Base-by-base conservation (phyloP, 2,113 vertebrate species). In the Noturus placidus region DNA sequence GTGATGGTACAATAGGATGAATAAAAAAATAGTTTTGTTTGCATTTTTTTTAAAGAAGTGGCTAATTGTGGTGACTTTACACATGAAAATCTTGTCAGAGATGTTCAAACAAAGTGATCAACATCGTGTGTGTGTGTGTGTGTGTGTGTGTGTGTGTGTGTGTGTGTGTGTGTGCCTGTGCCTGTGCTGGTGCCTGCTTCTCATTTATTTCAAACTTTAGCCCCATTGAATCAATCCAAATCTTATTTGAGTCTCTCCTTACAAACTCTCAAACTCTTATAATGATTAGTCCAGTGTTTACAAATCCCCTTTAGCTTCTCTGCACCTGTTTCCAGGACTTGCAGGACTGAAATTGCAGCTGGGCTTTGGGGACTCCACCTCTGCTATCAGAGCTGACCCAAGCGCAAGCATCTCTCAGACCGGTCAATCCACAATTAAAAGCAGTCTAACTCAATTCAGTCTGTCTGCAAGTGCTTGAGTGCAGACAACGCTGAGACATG, bases 351-450 rank as follows among this genome's bases (percentile, higher is more conserved):
- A 93, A 94, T 94, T 95, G 92, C 93, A 81, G 90, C 91, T 93
- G 93, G 94, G 93, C 92, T 92, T 92, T 91, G 86, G 94, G 93
- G 94, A 95, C 94, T 94, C 87, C 69, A 88, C 81, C 90, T 91
- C 89, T 93, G 93, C 89, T 91, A 90, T 91, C 89, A 84, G 77
- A 90, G 88, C 79, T 94, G 94, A 95, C 95, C 94, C 93, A 92
- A 84, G 90, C 89, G 57, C 91, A 90, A 92, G 90, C 92, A 90
- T 92, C 94, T 93, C 93, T 93, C 94, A 95, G 94, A 96, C 94
- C 89, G 95, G 94, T 95, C 95, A 95, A 94, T 95, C 94, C 93
- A 92, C 94, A 94, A 95, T 95, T 95, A 95, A 94, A 94, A 94
- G 93, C 92, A 91, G 93, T 95, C 92, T 93, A 95, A 95, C 94